A percentile compares a stretch with the other conserved stretches of the same genome.
Conservation (phyloP, 37 sponge, comb jelly and placozoan genomes). For the Amphimedon queenslandica region DNA sequence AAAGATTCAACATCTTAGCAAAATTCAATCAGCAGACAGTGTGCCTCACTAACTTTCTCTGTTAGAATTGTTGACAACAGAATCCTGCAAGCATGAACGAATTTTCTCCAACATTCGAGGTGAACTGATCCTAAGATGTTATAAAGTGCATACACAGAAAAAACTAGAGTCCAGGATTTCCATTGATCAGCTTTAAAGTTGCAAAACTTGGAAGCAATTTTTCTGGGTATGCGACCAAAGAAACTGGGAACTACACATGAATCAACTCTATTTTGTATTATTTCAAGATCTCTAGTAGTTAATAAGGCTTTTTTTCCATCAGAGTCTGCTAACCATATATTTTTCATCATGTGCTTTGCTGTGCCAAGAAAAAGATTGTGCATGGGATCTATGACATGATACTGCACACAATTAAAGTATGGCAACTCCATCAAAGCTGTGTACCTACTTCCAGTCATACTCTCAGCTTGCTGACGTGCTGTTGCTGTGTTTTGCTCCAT, state of each 20-base stretch:
- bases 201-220: slow-evolving; percentile 27
- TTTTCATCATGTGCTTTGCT: slow-evolving; percentile 1
- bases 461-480: slow-evolving; percentile 17
- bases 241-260: slow-evolving; percentile 17
- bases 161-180: slow-evolving; percentile 50
- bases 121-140: slow-evolving; percentile 17
- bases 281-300: not conserved
- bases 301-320: not conserved
- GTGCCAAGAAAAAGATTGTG: slow-evolving; percentile 13
- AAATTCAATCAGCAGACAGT: slow-evolving; percentile 12
- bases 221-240: slow-evolving; percentile 42
- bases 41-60: slow-evolving; percentile 12
- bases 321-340: not conserved
- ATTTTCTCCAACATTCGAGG: slow-evolving; percentile 43
- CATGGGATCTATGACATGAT: slow-evolving; percentile 9
- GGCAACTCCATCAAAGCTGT: slow-evolving; percentile 44
- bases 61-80: slow-evolving; percentile 15
- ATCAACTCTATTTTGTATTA: slow-evolving; percentile 19
- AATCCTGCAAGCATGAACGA: slow-evolving; percentile 43
- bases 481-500: too few relatives aligned
- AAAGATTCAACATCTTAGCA: slow-evolving; percentile 21
- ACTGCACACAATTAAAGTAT: slow-evolving; percentile 41
- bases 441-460: too few relatives aligned
- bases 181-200: slow-evolving; percentile 66
- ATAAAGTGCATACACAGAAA: slow-evolving; percentile 36